A percentile compares a stretch with the other conserved stretches of the same genome.
phyloP scores from a whole-genome alignment of 2,113 vertebrate genomes.

The Talpa occidentalis region DNA sequence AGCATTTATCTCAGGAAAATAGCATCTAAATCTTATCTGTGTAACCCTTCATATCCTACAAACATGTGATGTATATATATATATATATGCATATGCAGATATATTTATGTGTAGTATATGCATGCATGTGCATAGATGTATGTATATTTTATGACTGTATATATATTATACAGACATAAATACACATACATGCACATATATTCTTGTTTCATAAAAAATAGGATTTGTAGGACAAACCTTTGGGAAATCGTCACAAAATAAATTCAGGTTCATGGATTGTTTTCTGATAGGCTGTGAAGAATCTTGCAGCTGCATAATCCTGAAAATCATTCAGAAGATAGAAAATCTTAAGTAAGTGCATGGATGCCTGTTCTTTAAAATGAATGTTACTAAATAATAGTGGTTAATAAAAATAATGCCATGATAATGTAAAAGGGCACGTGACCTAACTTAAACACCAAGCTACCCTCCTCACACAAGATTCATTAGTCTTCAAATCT shows the following conservation, averaged over 20 bases:
- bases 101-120: neutral
- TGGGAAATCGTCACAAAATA: slow-evolving; percentile 24
- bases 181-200: neutral
- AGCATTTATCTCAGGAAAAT: neutral
- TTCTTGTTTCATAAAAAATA: neutral
- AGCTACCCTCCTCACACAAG: neutral
- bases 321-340: slow-evolving; percentile 63
- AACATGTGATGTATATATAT: neutral
- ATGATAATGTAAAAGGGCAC: neutral
- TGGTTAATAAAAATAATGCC: slow-evolving; percentile 57
- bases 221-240: slow-evolving; percentile 11
- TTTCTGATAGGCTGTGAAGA: slow-evolving; percentile 49
- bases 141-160: neutral
- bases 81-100: neutral
- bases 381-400: slow-evolving; percentile 63
- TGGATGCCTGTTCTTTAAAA: slow-evolving; percentile 27
- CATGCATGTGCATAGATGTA: neutral
- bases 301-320: slow-evolving; percentile 46
- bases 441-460: neutral
- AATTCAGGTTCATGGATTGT: slow-evolving; percentile 31
- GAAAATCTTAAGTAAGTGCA: slow-evolving; percentile 45
- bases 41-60: neutral
- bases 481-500: slow-evolving; percentile 57
- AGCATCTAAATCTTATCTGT: neutral
- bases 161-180: neutral